Evolutionary conservation across 2,113 vertebrate genomes (phyloP).

Genomic region (Prionailurus viverrinus): DNA sequence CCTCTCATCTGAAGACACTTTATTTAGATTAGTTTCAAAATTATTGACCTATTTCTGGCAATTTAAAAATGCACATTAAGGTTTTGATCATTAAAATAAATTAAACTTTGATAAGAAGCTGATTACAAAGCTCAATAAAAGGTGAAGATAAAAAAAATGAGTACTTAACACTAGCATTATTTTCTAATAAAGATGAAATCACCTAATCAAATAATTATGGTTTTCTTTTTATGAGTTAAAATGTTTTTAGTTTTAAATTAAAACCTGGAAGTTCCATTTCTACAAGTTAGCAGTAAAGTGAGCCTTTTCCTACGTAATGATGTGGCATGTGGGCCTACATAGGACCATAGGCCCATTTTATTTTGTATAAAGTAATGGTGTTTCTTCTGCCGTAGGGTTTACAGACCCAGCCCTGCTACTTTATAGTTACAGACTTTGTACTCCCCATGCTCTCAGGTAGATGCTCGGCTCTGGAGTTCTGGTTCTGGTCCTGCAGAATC

Average conservation of each 20-base stretch:
- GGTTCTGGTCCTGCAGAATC: not conserved
- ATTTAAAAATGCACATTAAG: conserved; percentile 69
- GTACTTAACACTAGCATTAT: conserved; percentile 66
- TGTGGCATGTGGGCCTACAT: rapidly evolving
- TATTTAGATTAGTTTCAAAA: conserved; percentile 70
- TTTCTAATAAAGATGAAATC: conserved; percentile 73
- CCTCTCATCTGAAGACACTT: conserved; percentile 27
- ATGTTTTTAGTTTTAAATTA: conserved; percentile 65
- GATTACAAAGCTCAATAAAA: conserved; percentile 43
- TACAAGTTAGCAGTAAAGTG: not conserved
- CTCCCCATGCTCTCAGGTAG: not conserved
- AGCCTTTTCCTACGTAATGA: not conserved
- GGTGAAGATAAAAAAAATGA: not conserved
- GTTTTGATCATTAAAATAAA: conserved; percentile 78
- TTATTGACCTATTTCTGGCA: conserved; percentile 63
- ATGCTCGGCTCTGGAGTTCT: not conserved
- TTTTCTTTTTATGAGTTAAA: conserved; percentile 64
- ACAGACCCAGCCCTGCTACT: not conserved
- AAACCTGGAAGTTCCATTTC: conserved; percentile 31
- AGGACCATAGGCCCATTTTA: not conserved
- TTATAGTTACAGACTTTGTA: not conserved
- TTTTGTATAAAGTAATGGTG: not conserved
- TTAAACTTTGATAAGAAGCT: conserved; percentile 60
- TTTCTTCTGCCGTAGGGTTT: not conserved
- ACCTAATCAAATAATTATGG: conserved; percentile 64